Evolutionary conservation across 2,888 invertebrate species (phyloP).

Genomic region (Limnephilus lunatus): DNA sequence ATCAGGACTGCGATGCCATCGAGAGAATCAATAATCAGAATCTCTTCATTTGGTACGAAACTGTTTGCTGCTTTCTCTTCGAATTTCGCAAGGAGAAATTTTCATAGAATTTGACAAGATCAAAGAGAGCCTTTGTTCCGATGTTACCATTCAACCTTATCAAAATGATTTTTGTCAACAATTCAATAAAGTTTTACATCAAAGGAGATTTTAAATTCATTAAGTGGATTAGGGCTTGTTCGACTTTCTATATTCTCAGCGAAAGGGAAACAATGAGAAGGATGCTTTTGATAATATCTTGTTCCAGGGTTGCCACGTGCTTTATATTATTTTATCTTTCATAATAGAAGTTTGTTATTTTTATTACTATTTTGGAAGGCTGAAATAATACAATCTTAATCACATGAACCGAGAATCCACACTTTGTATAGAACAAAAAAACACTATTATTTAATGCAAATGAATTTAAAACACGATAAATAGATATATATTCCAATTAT

Average conservation of each 20-base stretch:
- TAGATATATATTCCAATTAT: too few relatives aligned
- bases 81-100: neutral
- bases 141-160: neutral
- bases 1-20: neutral
- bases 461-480: too few relatives aligned
- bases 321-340: neutral
- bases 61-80: neutral
- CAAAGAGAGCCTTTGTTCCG: neutral
- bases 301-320: neutral
- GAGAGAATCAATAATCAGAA: neutral
- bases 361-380: neutral
- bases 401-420: too few relatives aligned
- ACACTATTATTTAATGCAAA: too few relatives aligned
- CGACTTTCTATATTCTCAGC: neutral
- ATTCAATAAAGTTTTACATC: neutral
- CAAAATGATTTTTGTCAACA: neutral
- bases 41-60: neutral
- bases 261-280: neutral
- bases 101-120: neutral
- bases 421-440: too few relatives aligned
- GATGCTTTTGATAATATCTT: neutral
- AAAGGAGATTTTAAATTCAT: neutral
- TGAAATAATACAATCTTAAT: neutral
- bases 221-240: neutral
- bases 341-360: neutral